These are phyloP conservation scores for Dasysyrphus tricinctus DNA, from an alignment of 2,888 invertebrate genomes.

Conservation along the genomic window DNA sequence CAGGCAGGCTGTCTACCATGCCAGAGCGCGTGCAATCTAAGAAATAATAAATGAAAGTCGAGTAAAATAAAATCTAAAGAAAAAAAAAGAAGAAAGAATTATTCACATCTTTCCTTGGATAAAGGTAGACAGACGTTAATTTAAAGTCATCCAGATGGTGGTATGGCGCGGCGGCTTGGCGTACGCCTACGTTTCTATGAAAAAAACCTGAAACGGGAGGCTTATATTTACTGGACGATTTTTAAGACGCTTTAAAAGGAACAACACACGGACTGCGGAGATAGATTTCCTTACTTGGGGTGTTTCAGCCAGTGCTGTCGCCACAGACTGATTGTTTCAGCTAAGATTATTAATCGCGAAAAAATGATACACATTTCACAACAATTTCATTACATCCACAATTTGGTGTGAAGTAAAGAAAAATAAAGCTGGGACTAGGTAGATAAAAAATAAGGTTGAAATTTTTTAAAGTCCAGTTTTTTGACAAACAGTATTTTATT, in stretches of 20 bases:
- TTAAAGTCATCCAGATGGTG: conserved; percentile 73
- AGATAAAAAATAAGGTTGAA: too few species aligned
- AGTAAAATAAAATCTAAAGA: conserved; percentile 25
- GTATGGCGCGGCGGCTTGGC: conserved; percentile 35
- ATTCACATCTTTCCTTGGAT: conserved; percentile 48
- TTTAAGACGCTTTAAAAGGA: conserved; percentile 14
- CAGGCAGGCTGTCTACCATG: conserved; percentile 72
- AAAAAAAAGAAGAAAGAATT: conserved; percentile 14
- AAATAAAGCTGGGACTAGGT: too few species aligned
- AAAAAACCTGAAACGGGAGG: conserved; percentile 24
- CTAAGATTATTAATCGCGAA: not conserved
- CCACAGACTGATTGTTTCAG: not conserved
- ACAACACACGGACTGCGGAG: not conserved
- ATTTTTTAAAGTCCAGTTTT: too few species aligned
- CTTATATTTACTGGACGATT: conserved; percentile 34
- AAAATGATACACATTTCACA: too few species aligned
- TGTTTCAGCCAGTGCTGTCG: conserved; percentile 30
- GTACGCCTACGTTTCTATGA: conserved; percentile 62
- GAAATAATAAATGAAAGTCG: conserved; percentile 60
- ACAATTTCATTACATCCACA: too few species aligned
- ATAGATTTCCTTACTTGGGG: conserved; percentile 20
- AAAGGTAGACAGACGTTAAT: conserved; percentile 73
- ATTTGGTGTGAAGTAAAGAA: too few species aligned
- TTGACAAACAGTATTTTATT: too few species aligned
- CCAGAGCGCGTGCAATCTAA: conserved; percentile 30